These are phyloP conservation scores for Harpegnathos saltator DNA, from an alignment of 1,140 invertebrate species.

Conservation along the genomic window DNA sequence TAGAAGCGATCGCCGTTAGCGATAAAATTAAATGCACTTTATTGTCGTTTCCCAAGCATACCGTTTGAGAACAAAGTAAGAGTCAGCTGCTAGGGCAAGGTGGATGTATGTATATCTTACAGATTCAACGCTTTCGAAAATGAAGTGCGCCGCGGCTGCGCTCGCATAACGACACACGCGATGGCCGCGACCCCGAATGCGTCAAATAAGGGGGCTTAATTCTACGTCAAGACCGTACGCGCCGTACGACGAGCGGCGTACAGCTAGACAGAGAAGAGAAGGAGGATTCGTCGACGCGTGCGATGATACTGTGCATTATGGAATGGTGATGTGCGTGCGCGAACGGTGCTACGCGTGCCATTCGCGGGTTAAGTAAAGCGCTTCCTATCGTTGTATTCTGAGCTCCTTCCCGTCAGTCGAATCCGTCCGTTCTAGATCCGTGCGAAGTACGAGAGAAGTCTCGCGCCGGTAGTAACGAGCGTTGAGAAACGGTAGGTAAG, in stretches of 20 bases:
- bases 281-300: conserved; percentile 39
- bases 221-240: conserved; percentile 61
- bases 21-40: conserved; percentile 79
- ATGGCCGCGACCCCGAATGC: no score
- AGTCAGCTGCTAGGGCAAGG: conserved; percentile 54
- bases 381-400: conserved; percentile 5
- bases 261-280: not conserved
- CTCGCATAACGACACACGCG: not conserved
- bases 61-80: conserved; percentile 73
- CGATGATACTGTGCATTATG: conserved; percentile 62
- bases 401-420: not conserved
- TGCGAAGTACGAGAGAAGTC: conserved; percentile 23
- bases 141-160: not conserved
- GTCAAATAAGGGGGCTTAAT: conserved; percentile 55
- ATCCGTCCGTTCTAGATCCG: not conserved
- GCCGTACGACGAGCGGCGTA: no score
- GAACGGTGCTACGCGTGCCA: conserved; percentile 17
- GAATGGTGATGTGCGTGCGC: conserved; percentile 49
- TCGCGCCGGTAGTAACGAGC: conserved; percentile 20
- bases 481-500: conserved; percentile 36
- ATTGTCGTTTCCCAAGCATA: conserved; percentile 79
- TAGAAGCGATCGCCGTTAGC: conserved; percentile 24
- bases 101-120: conserved; percentile 66
- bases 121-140: conserved; percentile 58
- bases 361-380: conserved; percentile 27